A percentile compares a stretch with the other conserved stretches of the same genome.
These are phyloP conservation scores for Eolophus roseicapilla DNA, from an alignment of 2,113 vertebrate genomes.

Conservation along the genomic window DNA sequence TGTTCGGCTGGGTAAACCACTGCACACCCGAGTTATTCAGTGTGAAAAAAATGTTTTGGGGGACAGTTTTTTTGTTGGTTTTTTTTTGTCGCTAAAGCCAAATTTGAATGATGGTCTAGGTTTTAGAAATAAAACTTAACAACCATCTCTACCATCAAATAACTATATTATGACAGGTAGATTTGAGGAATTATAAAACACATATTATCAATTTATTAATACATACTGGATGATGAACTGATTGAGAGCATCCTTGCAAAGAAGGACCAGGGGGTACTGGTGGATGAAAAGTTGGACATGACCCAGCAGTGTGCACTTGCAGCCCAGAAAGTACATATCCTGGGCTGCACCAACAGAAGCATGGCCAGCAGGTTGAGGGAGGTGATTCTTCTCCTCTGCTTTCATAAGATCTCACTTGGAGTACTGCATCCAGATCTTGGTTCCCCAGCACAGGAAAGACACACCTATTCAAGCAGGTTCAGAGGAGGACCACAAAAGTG, in stretches of 20 bases:
- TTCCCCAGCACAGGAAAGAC: not conserved
- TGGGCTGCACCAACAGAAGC: not conserved
- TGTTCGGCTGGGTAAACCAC: not conserved
- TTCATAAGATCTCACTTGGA: accelerated
- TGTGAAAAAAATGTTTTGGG: not conserved
- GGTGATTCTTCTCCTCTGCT: not conserved
- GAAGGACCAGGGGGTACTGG: too few relatives aligned
- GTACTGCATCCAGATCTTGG: not conserved
- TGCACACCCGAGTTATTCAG: not conserved
- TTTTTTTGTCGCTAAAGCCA: not conserved
- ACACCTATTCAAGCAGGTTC: accelerated
- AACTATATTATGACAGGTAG: not conserved
- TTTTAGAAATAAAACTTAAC: not conserved
- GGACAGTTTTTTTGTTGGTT: not conserved
- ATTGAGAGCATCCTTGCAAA: not conserved
- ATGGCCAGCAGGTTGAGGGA: accelerated
- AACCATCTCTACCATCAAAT: not conserved
- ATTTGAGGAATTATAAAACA: not conserved
- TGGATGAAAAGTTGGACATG: not conserved
- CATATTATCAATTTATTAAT: not conserved
- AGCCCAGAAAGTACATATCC: not conserved
- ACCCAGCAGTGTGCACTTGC: not conserved
- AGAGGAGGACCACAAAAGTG: not conserved
- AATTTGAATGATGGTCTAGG: not conserved
- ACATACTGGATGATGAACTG: not conserved